Percentiles rank a stretch among this genome's conserved stretches.
These are phyloP conservation scores for Zaprionus obscuricornis DNA, from an alignment of 2,888 invertebrate genomes.

Conservation along the genomic window DNA sequence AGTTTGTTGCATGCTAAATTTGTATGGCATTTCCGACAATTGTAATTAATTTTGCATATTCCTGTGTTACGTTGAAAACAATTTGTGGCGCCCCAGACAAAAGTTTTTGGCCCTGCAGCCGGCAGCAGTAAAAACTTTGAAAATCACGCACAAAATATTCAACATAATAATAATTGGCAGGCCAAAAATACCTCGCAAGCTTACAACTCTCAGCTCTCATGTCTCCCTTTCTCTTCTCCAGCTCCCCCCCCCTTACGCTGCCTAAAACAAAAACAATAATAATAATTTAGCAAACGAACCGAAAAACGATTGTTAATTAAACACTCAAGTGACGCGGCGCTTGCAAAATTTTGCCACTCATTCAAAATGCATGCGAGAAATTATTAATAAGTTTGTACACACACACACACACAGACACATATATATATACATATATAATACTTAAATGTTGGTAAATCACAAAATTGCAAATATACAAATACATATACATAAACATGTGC, in stretches of 20 bases:
- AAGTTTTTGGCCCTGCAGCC: slow-evolving; percentile 1
- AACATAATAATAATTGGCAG: slow-evolving; percentile 48
- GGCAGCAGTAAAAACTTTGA: background rate
- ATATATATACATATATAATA: slow-evolving; percentile 26
- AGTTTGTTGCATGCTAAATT: slow-evolving; percentile 32
- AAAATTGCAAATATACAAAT: too few relatives aligned
- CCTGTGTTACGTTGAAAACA: slow-evolving; percentile 22
- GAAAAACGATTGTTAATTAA: slow-evolving; percentile 46
- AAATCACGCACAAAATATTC: slow-evolving; percentile 31
- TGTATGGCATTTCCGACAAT: slow-evolving; percentile 36
- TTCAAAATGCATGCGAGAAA: slow-evolving; percentile 28
- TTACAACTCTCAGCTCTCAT: too few relatives aligned
- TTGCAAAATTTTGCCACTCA: slow-evolving; percentile 32
- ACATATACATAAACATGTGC: too few relatives aligned
- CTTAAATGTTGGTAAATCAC: too few relatives aligned
- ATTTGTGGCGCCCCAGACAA: slow-evolving; percentile 23
- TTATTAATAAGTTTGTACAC: slow-evolving; percentile 35
- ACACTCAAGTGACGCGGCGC: slow-evolving; percentile 21
- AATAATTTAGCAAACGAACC: slow-evolving; percentile 10
- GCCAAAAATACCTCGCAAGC: background rate
- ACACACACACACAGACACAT: too few relatives aligned
- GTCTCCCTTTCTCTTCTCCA: too few relatives aligned
- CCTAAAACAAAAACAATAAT: slow-evolving; percentile 31
- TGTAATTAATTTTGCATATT: slow-evolving; percentile 60
- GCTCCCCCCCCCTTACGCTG: too few relatives aligned